A percentile compares a stretch with the other conserved stretches of the same genome.
Conservation (phyloP, 2,113 vertebrate genomes). For the Ramphastos sulfuratus region DNA sequence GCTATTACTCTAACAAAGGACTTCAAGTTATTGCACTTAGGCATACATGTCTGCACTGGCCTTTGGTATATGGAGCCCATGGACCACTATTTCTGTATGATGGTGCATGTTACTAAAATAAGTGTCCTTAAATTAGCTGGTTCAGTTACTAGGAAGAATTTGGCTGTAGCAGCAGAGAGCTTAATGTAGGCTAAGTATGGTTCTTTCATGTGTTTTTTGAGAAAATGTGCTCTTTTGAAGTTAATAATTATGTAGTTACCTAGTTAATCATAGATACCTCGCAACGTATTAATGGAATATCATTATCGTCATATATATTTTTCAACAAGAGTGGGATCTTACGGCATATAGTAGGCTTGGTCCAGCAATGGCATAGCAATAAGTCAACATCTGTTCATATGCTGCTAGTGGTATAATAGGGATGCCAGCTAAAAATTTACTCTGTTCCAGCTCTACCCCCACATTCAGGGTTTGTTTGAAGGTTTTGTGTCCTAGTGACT, state of each 20-base stretch:
- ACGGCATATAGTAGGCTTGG: neutral
- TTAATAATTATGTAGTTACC: neutral
- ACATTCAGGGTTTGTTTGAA: neutral
- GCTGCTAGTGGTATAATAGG: neutral
- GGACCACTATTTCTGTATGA: neutral
- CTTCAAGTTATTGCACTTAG: neutral
- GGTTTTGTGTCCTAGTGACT: neutral
- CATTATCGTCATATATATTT: neutral
- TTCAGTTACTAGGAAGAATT: neutral
- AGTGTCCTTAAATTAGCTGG: neutral
- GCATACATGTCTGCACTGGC: neutral
- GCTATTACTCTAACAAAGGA: neutral
- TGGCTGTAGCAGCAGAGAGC: neutral
- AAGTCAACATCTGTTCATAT: neutral
- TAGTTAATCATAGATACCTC: neutral
- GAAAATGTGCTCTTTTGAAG: neutral
- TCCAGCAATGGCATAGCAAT: accelerated
- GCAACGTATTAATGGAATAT: neutral
- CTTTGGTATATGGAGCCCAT: neutral
- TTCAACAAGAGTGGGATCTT: neutral
- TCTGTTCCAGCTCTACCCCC: neutral
- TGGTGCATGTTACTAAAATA: neutral
- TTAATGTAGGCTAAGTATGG: neutral
- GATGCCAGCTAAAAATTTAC: neutral
- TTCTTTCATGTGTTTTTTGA: neutral